These are phyloP conservation scores for cat (Felis catus) DNA, from an alignment of 2,113 vertebrate species.

Conservation along the genomic window DNA sequence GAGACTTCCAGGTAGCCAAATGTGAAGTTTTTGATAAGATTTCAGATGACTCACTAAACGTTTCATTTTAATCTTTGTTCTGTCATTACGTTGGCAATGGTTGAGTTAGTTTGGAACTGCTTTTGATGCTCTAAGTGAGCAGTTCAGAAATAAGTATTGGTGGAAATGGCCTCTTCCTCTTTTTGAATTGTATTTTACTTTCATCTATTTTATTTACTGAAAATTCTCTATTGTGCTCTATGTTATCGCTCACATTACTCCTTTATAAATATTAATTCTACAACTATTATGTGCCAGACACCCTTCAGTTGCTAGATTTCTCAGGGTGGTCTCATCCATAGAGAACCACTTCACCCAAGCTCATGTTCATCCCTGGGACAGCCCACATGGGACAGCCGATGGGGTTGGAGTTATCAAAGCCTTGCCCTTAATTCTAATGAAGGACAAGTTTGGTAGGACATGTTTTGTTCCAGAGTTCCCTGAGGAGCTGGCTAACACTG, in stretches of 20 bases:
- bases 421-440: neutral
- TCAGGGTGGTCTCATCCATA: neutral
- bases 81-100: neutral
- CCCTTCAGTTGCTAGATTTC: neutral
- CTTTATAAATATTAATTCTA: neutral
- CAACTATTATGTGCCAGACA: neutral
- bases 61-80: neutral
- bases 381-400: neutral
- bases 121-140: neutral
- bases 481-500: neutral
- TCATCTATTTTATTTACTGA: neutral
- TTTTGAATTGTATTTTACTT: neutral
- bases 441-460: neutral
- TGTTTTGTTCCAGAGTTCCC: neutral
- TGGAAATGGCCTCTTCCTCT: neutral
- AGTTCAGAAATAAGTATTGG: neutral
- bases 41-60: neutral
- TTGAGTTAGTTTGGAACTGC: neutral
- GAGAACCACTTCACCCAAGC: neutral
- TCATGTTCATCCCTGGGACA: rapidly evolving
- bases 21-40: neutral
- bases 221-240: neutral
- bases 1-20: neutral
- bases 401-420: rapidly evolving
- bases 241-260: neutral